phyloP scores from a whole-genome alignment of 2,888 invertebrate species.

The Lasioglossum lativentre region DNA sequence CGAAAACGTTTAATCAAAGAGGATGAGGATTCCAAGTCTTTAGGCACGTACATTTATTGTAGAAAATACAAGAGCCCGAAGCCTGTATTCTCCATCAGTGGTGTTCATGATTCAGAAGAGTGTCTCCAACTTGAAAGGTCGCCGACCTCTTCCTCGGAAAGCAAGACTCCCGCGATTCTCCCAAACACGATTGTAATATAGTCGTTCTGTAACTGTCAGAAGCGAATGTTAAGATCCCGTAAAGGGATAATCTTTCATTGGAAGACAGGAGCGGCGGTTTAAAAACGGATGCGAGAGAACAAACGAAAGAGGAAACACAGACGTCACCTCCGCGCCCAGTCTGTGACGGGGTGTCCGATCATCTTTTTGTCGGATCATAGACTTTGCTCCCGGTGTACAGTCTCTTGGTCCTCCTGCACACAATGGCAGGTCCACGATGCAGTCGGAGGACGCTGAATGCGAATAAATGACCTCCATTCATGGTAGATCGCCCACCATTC shows the following conservation, averaged over 20 bases:
- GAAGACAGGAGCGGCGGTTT: conserved; percentile 63
- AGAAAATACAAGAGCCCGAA: no score
- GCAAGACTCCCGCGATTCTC: conserved; percentile 45
- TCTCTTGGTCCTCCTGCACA: conserved; percentile 71
- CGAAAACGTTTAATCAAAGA: background rate
- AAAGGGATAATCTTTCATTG: conserved; percentile 58
- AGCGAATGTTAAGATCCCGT: conserved; percentile 54
- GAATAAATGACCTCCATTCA: conserved; percentile 83
- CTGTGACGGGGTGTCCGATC: conserved; percentile 70
- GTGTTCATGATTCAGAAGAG: background rate
- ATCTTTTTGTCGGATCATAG: conserved; percentile 73
- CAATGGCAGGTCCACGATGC: conserved; percentile 80
- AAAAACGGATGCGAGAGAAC: conserved; percentile 54
- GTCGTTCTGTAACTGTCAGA: conserved; percentile 57
- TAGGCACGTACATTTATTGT: no score
- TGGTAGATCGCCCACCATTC: conserved; percentile 78
- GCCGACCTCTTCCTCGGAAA: conserved; percentile 34
- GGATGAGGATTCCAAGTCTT: background rate
- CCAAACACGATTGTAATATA: conserved; percentile 53
- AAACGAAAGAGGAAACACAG: conserved; percentile 64
- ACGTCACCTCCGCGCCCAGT: conserved; percentile 69
- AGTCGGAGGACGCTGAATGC: conserved; percentile 77
- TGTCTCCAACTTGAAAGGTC: conserved; percentile 32
- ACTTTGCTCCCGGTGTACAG: conserved; percentile 67
- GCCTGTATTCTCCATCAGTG: no score